Conservation (phyloP, 2,888 invertebrate genomes). For the Augochlorella aurata region DNA sequence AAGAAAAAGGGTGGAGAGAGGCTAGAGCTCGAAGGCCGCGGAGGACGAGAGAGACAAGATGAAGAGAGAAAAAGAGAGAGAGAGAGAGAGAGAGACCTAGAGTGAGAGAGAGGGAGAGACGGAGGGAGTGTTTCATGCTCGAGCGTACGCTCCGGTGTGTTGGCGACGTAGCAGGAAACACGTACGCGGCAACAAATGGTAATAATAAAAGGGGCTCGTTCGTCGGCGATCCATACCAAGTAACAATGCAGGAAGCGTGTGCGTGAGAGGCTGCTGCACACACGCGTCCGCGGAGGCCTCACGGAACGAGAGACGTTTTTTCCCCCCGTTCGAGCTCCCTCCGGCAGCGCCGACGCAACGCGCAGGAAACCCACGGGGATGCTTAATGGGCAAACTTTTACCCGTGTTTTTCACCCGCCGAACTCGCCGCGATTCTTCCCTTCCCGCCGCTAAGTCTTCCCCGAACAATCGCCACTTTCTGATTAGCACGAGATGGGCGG, state of each 20-base stretch:
- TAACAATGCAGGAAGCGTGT: conserved; percentile 68
- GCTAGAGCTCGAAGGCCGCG: conserved; percentile 28
- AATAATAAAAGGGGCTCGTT: conserved; percentile 73
- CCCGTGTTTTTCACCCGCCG: conserved; percentile 17
- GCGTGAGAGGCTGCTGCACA: conserved; percentile 53
- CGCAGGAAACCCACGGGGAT: conserved; percentile 30
- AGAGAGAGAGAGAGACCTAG: conserved; percentile 15
- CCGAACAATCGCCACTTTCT: too few relatives aligned
- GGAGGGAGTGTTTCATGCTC: conserved; percentile 33
- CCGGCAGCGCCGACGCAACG: conserved; percentile 12
- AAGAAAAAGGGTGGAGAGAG: conserved; percentile 23
- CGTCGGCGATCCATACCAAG: conserved; percentile 69
- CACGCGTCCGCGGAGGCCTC: conserved; percentile 43
- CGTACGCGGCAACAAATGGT: conserved; percentile 73
- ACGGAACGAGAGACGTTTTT: conserved; percentile 30
- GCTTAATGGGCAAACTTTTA: conserved; percentile 54
- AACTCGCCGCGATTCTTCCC: conserved; percentile 13
- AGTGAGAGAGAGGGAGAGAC: not conserved
- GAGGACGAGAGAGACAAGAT: conserved; percentile 22
- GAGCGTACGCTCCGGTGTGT: conserved; percentile 49
- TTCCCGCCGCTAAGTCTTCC: too few relatives aligned
- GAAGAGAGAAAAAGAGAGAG: conserved; percentile 10
- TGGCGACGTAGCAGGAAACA: conserved; percentile 72
- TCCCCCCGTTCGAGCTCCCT: not conserved
- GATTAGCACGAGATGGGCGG: too few relatives aligned